These are phyloP conservation scores for Amphiduros pacificus DNA, from an alignment of 2,888 invertebrate species.

Conservation along the genomic window DNA sequence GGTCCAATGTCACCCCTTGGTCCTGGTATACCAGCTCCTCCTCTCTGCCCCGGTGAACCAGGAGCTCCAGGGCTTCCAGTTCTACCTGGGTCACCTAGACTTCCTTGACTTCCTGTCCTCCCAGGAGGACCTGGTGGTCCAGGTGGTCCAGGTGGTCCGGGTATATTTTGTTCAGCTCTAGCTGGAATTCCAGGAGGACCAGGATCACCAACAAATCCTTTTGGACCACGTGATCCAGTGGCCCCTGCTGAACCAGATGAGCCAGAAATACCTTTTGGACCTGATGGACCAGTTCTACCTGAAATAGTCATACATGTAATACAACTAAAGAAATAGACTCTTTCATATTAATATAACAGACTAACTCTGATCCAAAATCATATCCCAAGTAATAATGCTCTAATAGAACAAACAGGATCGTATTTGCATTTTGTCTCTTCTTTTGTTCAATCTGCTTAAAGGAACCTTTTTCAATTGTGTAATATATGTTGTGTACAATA, in stretches of 20 bases:
- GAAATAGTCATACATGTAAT: not conserved
- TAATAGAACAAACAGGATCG: too few species aligned
- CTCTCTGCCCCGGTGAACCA: slow-evolving; percentile 18
- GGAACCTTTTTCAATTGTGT: too few species aligned
- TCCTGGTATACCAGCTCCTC: slow-evolving; percentile 18
- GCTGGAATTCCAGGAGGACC: slow-evolving; percentile 9
- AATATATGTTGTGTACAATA: too few species aligned
- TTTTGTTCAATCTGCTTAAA: too few species aligned
- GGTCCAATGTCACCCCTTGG: slow-evolving; percentile 9
- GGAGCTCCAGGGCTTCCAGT: slow-evolving; percentile 17
- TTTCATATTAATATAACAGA: too few species aligned
- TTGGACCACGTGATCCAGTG: slow-evolving; percentile 8
- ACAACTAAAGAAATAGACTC: too few species aligned
- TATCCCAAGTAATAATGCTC: too few species aligned
- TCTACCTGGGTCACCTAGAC: slow-evolving; percentile 10
- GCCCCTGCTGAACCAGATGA: slow-evolving; percentile 13
- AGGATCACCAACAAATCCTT: slow-evolving; percentile 4
- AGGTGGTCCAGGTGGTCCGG: slow-evolving; percentile 19
- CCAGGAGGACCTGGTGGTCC: slow-evolving; percentile 25
- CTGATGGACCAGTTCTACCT: slow-evolving; percentile 1
- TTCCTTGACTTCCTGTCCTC: too few species aligned
- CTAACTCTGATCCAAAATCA: too few species aligned
- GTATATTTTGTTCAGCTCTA: slow-evolving; percentile 8
- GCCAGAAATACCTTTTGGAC: slow-evolving; percentile 15
- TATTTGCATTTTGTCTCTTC: too few species aligned